phyloP scores from a whole-genome alignment of 2,797 vertebrate species.

The Ficedula albicollis region DNA sequence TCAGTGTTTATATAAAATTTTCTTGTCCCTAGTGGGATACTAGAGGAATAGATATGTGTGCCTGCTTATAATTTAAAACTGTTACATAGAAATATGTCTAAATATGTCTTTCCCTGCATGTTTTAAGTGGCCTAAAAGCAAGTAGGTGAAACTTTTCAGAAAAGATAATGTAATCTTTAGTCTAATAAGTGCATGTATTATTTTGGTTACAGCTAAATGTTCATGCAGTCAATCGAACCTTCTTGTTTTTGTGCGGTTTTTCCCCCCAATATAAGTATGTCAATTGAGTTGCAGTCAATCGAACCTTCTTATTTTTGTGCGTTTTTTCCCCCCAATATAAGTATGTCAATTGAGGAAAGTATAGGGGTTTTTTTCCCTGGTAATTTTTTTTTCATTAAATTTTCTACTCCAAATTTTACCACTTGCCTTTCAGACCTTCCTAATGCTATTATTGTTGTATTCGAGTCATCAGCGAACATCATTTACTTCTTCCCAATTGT shows the following conservation, averaged over 20 bases:
- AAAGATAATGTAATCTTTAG: neutral
- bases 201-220: neutral
- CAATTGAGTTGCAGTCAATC: neutral
- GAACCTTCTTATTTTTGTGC: neutral
- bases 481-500: neutral
- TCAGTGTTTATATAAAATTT: neutral
- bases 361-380: neutral
- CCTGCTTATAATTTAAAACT: neutral
- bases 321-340: accelerated
- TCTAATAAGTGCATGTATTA: neutral
- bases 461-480: neutral
- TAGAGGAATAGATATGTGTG: neutral
- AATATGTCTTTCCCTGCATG: neutral
- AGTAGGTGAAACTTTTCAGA: neutral
- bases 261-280: neutral
- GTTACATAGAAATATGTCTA: neutral
- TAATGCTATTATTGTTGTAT: neutral
- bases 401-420: neutral
- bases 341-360: neutral
- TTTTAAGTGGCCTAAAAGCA: neutral
- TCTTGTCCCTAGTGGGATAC: neutral
- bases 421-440: neutral
- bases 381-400: neutral
- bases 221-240: neutral
- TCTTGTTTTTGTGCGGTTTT: neutral